Evolutionary conservation across 2,113 vertebrate species (phyloP), one percentile per base, ranked within the genome.

Genomic region (Toxotes jaculatrix): DNA sequence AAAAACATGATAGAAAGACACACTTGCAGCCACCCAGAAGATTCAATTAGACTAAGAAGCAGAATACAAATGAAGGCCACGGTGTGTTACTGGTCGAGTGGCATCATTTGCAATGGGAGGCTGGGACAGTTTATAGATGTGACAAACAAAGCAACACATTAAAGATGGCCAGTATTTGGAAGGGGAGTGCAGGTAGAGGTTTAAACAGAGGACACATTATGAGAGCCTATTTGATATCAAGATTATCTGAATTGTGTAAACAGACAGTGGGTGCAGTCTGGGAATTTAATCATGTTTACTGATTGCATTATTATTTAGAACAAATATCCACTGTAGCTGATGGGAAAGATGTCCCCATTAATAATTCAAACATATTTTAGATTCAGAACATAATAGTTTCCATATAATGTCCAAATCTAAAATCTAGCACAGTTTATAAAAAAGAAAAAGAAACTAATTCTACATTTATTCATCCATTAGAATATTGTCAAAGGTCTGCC

Each of bases 1-100:
- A 72, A 11, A 73, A 70, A 81, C 17, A 17, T 36, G 56, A 38
- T 14, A 7, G 34, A 68, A 86, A 88, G 82, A 56, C 71, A 68
- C 66, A 63, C 77, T 80, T 65, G 62, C 77, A 82, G 43, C 72
- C 80, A 63, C 62, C 34, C 63, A 43, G 66, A 72, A 82, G 49
- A 87, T 74, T 85, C 59, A 63, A n/a, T 76, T 61, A 62, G 34
- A 77, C 32, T n/a, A 8, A 45, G 8, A 10, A 55, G 45, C 11
- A 53, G 82, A 90, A 87, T 91, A 82, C 63, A 82, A 87, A 90
- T 87, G 73, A 88, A 77, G 77, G 45, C 34, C 31, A 27, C 13
- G 4, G 61, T 65, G 67, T 74, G 57, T 64, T 71, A 53, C 74
- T 83, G 73, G 78, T 60, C 55, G 38, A 79, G 66, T 72, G 82